Conservation (phyloP, 2,888 invertebrate species). For the Ptilodon capucinus region DNA sequence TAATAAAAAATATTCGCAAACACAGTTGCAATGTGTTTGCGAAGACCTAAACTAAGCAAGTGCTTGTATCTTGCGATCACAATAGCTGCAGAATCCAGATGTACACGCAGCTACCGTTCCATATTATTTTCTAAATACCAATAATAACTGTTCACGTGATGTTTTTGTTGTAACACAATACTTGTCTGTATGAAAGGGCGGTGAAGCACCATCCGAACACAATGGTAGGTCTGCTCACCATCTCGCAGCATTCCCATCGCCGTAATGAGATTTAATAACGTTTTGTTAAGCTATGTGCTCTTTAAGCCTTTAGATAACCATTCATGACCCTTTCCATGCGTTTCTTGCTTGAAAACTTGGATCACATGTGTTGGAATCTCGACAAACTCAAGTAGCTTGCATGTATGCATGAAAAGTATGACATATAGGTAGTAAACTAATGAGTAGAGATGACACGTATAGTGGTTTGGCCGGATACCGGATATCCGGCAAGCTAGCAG, state of each 20-base stretch:
- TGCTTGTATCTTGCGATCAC: not conserved
- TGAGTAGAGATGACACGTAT: too few species aligned
- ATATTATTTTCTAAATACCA: not conserved
- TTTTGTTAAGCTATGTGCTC: constrained; percentile 69
- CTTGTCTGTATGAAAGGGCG: constrained; percentile 41
- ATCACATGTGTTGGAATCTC: not conserved
- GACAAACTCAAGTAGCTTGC: not conserved
- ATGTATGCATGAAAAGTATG: too few species aligned
- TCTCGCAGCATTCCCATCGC: constrained; percentile 55
- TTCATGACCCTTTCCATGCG: constrained; percentile 6
- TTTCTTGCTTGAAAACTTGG: not conserved
- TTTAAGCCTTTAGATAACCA: constrained; percentile 52
- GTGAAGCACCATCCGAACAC: constrained; percentile 42
- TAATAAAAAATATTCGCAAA: too few species aligned
- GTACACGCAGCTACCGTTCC: not conserved
- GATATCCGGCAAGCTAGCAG: too few species aligned
- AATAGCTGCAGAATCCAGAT: not conserved
- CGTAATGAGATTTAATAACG: constrained; percentile 75
- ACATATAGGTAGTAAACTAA: too few species aligned
- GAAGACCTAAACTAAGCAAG: too few species aligned
- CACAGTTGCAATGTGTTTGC: too few species aligned
- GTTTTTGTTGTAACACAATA: not conserved
- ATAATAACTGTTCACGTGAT: not conserved
- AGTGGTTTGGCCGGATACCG: too few species aligned
- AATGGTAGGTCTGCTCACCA: constrained; percentile 30